These are phyloP conservation scores for Lepidocolaptes lacrymiger DNA, from an alignment of 2,797 vertebrate species.

Conservation along the genomic window DNA sequence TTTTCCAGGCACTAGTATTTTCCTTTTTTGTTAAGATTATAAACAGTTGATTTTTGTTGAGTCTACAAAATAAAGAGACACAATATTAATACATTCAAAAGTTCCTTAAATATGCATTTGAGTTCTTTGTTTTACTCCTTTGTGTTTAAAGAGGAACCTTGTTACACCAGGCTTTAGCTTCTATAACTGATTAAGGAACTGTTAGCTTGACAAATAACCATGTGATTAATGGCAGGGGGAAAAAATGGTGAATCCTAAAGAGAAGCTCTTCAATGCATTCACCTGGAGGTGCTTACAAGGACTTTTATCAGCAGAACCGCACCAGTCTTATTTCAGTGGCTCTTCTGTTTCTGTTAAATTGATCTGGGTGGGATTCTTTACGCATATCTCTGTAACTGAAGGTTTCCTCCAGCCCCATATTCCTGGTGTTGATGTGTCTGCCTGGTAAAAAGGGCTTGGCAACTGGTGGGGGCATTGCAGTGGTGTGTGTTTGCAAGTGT, in stretches of 20 bases:
- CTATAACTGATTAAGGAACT: neutral
- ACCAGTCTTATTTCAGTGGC: neutral
- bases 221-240: neutral
- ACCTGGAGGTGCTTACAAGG: neutral
- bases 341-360: neutral
- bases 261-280: neutral
- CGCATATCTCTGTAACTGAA: neutral
- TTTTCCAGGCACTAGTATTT: slow-evolving; percentile 54
- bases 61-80: slow-evolving; percentile 2
- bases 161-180: neutral
- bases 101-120: neutral
- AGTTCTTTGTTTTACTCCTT: neutral
- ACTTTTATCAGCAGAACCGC: neutral
- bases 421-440: neutral
- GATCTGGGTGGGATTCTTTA: neutral
- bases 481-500: neutral
- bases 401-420: neutral
- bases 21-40: slow-evolving; percentile 20
- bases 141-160: neutral
- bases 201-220: neutral
- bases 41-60: slow-evolving; percentile 23
- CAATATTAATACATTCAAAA: neutral
- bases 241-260: neutral
- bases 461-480: neutral
- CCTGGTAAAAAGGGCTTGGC: neutral